A percentile compares a stretch with the other conserved stretches of the same genome.
phyloP scores from a whole-genome alignment of 1,140 invertebrate genomes.

The Pachypeltis micranthus region DNA sequence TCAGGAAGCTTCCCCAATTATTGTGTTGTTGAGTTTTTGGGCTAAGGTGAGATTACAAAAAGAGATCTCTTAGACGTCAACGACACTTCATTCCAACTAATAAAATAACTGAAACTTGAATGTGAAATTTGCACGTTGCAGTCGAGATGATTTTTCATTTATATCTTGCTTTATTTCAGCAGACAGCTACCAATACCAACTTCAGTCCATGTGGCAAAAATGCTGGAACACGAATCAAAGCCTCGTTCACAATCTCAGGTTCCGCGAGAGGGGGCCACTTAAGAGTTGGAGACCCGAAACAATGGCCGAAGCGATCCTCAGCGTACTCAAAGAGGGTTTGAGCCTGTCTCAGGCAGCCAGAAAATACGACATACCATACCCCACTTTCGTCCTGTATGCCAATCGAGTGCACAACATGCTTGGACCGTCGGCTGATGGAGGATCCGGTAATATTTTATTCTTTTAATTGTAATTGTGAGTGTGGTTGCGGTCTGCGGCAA shows the following conservation, averaged over 20 bases:
- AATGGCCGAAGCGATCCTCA: conserved; percentile 87
- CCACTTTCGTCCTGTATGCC: conserved; percentile 86
- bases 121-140: no score
- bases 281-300: conserved; percentile 88
- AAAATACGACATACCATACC: conserved; percentile 88
- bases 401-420: conserved; percentile 88
- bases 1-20: no score
- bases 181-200: conserved; percentile 87
- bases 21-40: no score
- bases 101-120: no score
- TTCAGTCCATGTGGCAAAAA: conserved; percentile 89
- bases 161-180: conserved; percentile 38
- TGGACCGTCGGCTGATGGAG: conserved; percentile 74
- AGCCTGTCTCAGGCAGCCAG: conserved; percentile 77
- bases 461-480: no score
- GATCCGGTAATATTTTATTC: conserved; percentile 67
- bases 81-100: no score
- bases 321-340: conserved; percentile 77
- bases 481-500: no score
- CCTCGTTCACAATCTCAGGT: conserved; percentile 73
- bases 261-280: conserved; percentile 78
- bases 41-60: no score
- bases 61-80: no score
- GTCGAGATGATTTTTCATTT: no score
- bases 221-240: conserved; percentile 85